Evolutionary conservation across 2,888 invertebrate species (phyloP).

Genomic region (Drosophila parthenogenetica): DNA sequence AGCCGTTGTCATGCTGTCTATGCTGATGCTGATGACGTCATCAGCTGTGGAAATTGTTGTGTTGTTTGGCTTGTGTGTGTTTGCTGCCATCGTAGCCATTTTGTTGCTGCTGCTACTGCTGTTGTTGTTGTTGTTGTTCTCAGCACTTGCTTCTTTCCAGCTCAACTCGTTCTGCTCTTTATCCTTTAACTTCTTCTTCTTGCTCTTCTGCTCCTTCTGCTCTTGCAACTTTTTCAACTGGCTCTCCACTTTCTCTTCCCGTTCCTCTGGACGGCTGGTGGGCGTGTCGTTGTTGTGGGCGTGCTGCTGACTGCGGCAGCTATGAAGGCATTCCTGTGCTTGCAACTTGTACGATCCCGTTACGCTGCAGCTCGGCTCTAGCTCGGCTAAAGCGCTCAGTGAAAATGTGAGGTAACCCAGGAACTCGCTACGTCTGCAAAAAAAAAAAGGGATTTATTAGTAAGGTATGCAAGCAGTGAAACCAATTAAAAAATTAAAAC

Average conservation of each 20-base stretch:
- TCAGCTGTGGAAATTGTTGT: constrained; percentile 42
- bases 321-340: constrained; percentile 88
- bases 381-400: constrained; percentile 89
- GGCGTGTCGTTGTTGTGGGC: constrained; percentile 36
- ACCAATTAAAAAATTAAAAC: too few species aligned
- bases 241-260: not conserved
- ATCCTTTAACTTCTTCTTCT: constrained; percentile 17
- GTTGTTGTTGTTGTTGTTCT: constrained; percentile 14
- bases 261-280: constrained; percentile 43
- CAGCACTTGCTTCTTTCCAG: not conserved
- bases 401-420: constrained; percentile 97
- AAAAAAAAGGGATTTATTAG: not conserved
- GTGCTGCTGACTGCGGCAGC: constrained; percentile 46
- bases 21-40: constrained; percentile 83
- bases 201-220: constrained; percentile 8
- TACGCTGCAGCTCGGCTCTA: constrained; percentile 87
- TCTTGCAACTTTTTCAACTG: constrained; percentile 12
- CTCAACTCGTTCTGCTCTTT: not conserved
- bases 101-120: constrained; percentile 21
- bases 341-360: constrained; percentile 90
- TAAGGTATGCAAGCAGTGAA: too few species aligned
- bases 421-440: constrained; percentile 94
- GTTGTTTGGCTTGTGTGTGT: constrained; percentile 79
- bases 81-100: constrained; percentile 45
- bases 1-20: constrained; percentile 76